Evolutionary conservation across 2,113 vertebrate genomes (phyloP).

Genomic region (Narcine bancroftii): DNA sequence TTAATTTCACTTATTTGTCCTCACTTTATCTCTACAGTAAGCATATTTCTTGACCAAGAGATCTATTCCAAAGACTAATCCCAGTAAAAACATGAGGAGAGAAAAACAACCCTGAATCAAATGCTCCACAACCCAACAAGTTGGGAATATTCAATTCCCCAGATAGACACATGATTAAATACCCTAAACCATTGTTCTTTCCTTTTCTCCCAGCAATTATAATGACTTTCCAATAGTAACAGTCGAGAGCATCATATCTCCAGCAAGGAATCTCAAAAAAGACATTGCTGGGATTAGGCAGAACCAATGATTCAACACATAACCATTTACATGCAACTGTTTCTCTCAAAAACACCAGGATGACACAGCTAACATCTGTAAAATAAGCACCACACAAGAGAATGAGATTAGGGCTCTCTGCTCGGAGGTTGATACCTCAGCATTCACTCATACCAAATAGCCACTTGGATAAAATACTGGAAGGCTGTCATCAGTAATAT

Average conservation of each 20-base stretch:
- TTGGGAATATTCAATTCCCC: neutral
- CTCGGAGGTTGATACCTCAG: neutral
- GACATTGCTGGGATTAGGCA: neutral
- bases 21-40: too few relatives aligned
- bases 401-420: too few relatives aligned
- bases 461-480: neutral
- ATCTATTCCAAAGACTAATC: neutral
- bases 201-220: neutral
- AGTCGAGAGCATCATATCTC: neutral
- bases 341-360: neutral
- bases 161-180: neutral
- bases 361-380: neutral
- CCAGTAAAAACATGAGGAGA: too few relatives aligned
- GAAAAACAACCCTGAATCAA: too few relatives aligned
- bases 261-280: neutral
- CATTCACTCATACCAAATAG: neutral
- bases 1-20: neutral
- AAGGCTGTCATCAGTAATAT: neutral
- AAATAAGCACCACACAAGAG: neutral
- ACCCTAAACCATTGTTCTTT: neutral
- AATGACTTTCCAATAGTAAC: neutral
- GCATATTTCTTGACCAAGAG: neutral
- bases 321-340: neutral
- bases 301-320: neutral
- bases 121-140: neutral